Evolutionary conservation across 2,888 invertebrate species (phyloP), one percentile per base, ranked within the genome.

Genomic region (Serrognathus titanus): DNA sequence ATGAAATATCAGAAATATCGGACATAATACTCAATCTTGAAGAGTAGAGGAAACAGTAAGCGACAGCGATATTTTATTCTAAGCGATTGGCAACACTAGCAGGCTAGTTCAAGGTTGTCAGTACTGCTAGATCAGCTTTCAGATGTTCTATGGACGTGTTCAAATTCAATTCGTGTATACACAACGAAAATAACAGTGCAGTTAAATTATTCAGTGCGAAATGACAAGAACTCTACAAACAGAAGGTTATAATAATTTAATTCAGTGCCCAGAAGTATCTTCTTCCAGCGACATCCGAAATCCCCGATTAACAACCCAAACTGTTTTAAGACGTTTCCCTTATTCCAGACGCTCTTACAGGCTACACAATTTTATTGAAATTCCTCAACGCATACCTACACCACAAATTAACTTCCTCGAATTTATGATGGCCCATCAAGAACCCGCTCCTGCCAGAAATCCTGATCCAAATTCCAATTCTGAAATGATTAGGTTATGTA

Each of bases 221-320:
- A 66, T 66, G 66, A 55, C 59, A 48, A 58, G 57, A 40, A 59
- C 60, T 55, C 58, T 40, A 24, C 58, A 63, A 50, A 52, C 57
- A 56, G 62, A 66, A 66, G 69, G 68, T 70, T 68, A 66, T 58
- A 58, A 63, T 60, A 60, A 63, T 62, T 53, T 63, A 59, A 65
- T 73, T 58, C 78, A 78, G 64, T 71, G 70, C 61, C 63, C 69
- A 53, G 69, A 69, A 63, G 69, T 78, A 53, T 72, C 75, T 49
- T 77, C 77, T 53, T 69, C 73, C 12, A 71, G 71, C 49, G 72
- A 73, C 51, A 54, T 54, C 48, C 58, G 46, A 49, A 58, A 50
- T 57, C 51, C 39, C 20, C 53, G 53, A 36, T 40, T 35, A 11
- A 41, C 48, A 13, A 13, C 49, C 20, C 50, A 20, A 12, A 12